Evolutionary conservation across 2,113 vertebrate species (phyloP), one percentile per base, ranked within the genome.

Genomic region (Hippocampus barbouri): DNA sequence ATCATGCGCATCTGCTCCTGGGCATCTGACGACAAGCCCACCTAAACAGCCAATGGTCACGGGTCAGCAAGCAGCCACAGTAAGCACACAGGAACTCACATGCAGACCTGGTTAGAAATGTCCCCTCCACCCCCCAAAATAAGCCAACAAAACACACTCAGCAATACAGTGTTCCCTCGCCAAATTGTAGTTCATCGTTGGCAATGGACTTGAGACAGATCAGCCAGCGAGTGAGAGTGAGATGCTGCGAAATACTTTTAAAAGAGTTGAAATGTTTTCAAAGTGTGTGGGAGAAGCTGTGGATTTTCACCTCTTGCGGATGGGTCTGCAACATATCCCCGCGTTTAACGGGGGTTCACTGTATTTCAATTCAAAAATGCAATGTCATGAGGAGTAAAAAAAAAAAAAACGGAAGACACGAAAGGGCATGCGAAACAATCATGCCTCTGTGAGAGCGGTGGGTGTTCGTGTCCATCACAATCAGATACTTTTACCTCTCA

Each of bases 1-100:
- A 99, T 99, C 92, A 96, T 98, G 49, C 96, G 97, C 97, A 99
- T 99, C 91, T 99, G 97, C 90, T 98, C 95, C 83, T 98, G 95
- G 53, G 97, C 97, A 61, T 99, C 97, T 74, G 93, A 92, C 7
- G 96, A 97, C 84, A 99, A 90, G 66, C 96, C 96, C 88, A 99
- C 97, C 97, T 99, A 90, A 66, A 72, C 47, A 66, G 9, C 56
- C 41, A 21, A 69, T 25, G 74, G 20, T 41, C 14, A 53, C 1
- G 21, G 1, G 9, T 21, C 23, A 63, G 51, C 59, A 14, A 40
- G 54, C n/a, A 3, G 4, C n/a, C 9, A 18, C 25, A 1, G 27
- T 1, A 0, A 30, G 2, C 20, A 11, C 16, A 70, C 1, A 23
- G 18, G 21, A 43, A 49, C 6, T 67, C n/a, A 71, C n/a, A 20